phyloP scores from a whole-genome alignment of 2,113 vertebrate genomes.

The Poeciliopsis turrubarensis region DNA sequence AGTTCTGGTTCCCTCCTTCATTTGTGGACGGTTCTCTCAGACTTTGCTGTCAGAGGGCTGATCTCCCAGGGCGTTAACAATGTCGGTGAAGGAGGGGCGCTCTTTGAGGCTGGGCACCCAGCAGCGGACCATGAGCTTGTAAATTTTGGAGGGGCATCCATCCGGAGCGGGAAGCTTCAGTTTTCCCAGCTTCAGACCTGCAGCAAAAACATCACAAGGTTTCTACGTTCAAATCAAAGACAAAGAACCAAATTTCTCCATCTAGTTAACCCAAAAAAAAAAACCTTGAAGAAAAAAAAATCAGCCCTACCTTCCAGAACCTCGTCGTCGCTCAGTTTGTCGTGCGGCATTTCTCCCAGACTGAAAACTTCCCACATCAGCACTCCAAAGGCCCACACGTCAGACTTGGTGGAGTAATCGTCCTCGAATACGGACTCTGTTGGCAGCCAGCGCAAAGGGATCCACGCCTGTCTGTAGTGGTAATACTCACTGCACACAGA shows the following conservation, averaged over 20 bases:
- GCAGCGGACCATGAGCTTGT: constrained; percentile 93
- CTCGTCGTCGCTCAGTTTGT: constrained; percentile 87
- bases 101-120: constrained; percentile 93
- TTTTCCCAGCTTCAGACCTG: constrained; percentile 89
- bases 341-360: constrained; percentile 90
- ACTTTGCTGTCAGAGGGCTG: constrained; percentile 90
- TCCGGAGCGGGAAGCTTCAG: constrained; percentile 86
- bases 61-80: constrained; percentile 86
- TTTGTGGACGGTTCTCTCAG: constrained; percentile 71
- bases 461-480: constrained; percentile 94
- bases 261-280: background rate
- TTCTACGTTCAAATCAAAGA: background rate
- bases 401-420: constrained; percentile 95
- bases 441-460: constrained; percentile 96
- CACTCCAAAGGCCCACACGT: constrained; percentile 96
- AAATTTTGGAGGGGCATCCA: constrained; percentile 88
- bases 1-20: constrained; percentile 20
- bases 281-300: background rate
- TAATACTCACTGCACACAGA: constrained; percentile 89
- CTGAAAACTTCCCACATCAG: constrained; percentile 98
- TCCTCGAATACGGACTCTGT: constrained; percentile 92
- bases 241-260: background rate
- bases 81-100: constrained; percentile 92
- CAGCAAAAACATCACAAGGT: background rate
- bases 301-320: constrained; percentile 87